Evolutionary conservation across 2,797 vertebrate species (phyloP), one percentile per base, ranked within the genome.

Genomic region (Fistularia commersonii): DNA sequence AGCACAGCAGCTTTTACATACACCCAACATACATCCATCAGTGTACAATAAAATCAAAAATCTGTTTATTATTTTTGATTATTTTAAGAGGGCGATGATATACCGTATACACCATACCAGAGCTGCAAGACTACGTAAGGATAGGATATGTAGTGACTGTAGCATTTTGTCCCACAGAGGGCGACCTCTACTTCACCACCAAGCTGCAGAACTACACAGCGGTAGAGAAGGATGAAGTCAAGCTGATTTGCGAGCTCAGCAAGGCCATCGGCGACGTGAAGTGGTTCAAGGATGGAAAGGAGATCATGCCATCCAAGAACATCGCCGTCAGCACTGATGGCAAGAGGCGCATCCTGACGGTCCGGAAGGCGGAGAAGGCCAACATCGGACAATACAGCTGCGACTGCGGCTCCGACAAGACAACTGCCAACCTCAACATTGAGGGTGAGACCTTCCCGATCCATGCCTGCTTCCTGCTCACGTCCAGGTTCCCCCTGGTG

Each of bases 181-280:
- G 95, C 59, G 97, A 99, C 41, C 84, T 94, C 34, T 99, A 98
- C 74, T 99, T 99, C 81, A 93, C 93, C 57, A 92, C 90, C 57
- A 99, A 98, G 72, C 89, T 98, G 62, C 94, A 98, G 67, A 94
- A 98, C 90, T 97, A 97, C 76, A 97, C 96, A 0, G 94, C 93
- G 0, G 92, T 97, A 57, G 95, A 98, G 81, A 95, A 93, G 81
- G 96, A 97, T 9, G 93, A 97, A 81, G 95, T 98, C 41, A 74
- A 91, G 57, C 87, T 99, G 50, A 92, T 93, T 44, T 99, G 97
- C 60, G 96, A 99, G 80, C 85, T 99, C 61, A 99, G 96, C 88
- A 99, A 97, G 79, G 58, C 92, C 11, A 75, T 87, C 6, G 94
- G 93, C 1, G 91, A 95, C 1, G 96, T 98, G 49, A 97, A 96